These are phyloP conservation scores for Parelbella ahira DNA, from an alignment of 2,888 invertebrate genomes.

Conservation along the genomic window DNA sequence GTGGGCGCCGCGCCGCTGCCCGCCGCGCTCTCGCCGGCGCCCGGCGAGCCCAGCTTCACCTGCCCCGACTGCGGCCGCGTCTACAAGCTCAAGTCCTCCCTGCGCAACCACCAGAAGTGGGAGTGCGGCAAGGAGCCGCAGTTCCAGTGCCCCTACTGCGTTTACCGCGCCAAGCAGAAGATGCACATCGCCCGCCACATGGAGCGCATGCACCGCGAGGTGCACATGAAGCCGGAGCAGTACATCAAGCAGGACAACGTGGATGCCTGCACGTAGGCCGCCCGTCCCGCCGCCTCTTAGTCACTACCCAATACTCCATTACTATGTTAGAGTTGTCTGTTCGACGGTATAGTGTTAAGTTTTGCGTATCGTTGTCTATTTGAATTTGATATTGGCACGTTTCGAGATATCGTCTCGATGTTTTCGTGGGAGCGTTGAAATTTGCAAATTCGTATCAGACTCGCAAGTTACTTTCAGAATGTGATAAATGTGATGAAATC, in stretches of 20 bases:
- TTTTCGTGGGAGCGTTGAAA: constrained; percentile 21
- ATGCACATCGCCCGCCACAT: constrained; percentile 92
- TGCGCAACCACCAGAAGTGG: constrained; percentile 92
- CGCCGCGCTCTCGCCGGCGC: constrained; percentile 39
- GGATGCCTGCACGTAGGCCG: constrained; percentile 70
- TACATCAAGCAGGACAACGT: constrained; percentile 76
- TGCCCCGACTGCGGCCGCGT: constrained; percentile 91
- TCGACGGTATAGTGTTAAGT: constrained; percentile 15
- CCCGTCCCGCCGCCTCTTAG: constrained; percentile 4
- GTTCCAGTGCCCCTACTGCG: constrained; percentile 90
- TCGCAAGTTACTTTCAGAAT: constrained; percentile 59
- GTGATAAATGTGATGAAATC: constrained; percentile 77
- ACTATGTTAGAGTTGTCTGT: no score
- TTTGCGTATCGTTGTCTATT: constrained; percentile 12
- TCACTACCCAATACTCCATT: constrained; percentile 14
- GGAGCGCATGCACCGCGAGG: constrained; percentile 90
- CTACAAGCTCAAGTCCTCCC: constrained; percentile 92
- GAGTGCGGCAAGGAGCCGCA: constrained; percentile 92
- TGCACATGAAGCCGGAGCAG: constrained; percentile 74
- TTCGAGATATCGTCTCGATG: no score
- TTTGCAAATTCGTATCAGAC: constrained; percentile 27
- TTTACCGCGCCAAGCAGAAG: constrained; percentile 91
- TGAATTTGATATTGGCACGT: constrained; percentile 13
- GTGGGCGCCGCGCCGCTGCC: constrained; percentile 58
- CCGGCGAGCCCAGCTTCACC: constrained; percentile 83